Conservation (phyloP, 2,888 invertebrate genomes). For the Blastobasis lacticolella region DNA sequence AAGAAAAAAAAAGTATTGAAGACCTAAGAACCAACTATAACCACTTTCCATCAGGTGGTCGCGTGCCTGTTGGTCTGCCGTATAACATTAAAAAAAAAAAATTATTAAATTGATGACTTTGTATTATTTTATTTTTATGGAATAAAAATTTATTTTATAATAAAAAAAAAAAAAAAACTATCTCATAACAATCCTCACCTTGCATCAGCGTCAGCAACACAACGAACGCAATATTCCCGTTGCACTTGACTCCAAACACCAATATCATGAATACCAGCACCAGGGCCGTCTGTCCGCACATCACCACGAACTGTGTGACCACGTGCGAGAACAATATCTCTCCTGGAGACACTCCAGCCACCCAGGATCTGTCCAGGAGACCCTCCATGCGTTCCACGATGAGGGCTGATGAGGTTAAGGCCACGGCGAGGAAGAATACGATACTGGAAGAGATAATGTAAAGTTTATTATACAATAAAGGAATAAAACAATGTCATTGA, state of each 20-base stretch:
- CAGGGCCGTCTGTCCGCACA: slow-evolving; percentile 94
- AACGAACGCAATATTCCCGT: slow-evolving; percentile 90
- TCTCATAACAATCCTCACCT: too few species aligned
- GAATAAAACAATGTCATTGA: too few species aligned
- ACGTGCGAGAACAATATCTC: slow-evolving; percentile 96
- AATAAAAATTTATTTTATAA: too few species aligned
- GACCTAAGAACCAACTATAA: too few species aligned
- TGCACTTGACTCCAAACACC: slow-evolving; percentile 91
- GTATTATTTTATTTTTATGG: too few species aligned
- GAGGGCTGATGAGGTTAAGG: slow-evolving; percentile 92
- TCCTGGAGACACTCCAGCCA: slow-evolving; percentile 92
- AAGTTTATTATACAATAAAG: not conserved
- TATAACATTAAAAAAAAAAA: too few species aligned
- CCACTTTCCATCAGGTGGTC: too few species aligned
- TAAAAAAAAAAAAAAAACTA: too few species aligned
- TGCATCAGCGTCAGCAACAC: slow-evolving; percentile 90
- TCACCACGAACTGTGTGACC: slow-evolving; percentile 94
- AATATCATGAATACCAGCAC: slow-evolving; percentile 94
- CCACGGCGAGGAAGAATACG: slow-evolving; percentile 96
- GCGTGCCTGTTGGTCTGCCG: too few species aligned
- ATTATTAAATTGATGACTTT: too few species aligned
- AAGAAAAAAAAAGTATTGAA: too few species aligned
- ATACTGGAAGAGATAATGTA: slow-evolving; percentile 75
- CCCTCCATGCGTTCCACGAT: slow-evolving; percentile 95
- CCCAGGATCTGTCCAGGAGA: slow-evolving; percentile 92